Conservation (phyloP, 2,797 vertebrate species). For the Halcyon chelicuti region DNA sequence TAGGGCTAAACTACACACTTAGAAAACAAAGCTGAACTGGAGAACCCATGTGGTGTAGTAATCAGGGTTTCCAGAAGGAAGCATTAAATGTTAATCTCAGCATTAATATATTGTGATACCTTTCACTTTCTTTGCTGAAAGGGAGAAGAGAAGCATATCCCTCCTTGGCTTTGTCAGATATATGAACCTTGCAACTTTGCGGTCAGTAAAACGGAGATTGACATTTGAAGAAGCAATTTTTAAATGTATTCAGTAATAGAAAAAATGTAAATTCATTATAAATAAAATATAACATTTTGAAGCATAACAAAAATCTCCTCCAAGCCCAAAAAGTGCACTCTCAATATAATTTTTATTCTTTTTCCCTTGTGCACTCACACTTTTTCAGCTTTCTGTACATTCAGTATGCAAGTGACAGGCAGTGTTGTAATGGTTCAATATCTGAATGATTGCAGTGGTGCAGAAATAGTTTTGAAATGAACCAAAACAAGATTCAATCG, state of each 20-base stretch:
- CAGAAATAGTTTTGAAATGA: background rate
- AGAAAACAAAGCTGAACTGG: background rate
- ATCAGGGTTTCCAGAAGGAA: background rate
- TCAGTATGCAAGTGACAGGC: background rate
- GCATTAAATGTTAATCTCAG: background rate
- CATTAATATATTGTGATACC: background rate
- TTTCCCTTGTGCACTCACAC: background rate
- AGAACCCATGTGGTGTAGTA: background rate
- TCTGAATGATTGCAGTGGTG: background rate
- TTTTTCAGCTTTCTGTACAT: background rate
- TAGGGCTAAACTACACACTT: background rate
- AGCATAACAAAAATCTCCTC: background rate
- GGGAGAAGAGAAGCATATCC: background rate
- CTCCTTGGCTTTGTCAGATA: background rate
- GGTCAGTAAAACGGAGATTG: background rate
- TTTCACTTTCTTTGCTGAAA: background rate
- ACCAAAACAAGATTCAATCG: background rate
- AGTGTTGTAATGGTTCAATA: background rate
- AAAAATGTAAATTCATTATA: background rate
- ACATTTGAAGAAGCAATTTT: background rate
- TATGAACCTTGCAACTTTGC: background rate
- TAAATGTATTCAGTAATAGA: background rate
- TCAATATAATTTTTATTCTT: background rate
- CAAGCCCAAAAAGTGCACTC: background rate
- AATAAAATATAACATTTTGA: background rate